Conservation (phyloP, 2,113 vertebrate species). For the Orientallactaga bullata region DNA sequence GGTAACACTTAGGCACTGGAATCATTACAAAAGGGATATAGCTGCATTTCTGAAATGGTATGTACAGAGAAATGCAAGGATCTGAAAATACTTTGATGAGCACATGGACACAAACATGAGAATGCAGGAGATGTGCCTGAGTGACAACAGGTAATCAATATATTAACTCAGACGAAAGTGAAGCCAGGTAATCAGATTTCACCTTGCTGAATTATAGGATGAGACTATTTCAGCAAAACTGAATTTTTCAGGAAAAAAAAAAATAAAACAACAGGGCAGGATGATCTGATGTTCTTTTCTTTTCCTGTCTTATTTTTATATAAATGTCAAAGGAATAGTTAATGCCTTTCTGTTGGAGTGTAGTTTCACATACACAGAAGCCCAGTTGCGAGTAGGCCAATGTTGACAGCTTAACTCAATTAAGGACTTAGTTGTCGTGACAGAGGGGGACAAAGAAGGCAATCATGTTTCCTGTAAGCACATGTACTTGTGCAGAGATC, state of each 20-base stretch:
- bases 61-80: neutral
- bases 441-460: neutral
- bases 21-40: neutral
- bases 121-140: neutral
- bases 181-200: neutral
- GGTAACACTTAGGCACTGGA: neutral
- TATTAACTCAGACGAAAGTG: neutral
- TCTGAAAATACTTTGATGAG: neutral
- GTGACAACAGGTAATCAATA: neutral
- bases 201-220: neutral
- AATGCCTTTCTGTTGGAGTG: neutral
- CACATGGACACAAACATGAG: neutral
- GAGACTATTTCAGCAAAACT: slow-evolving; percentile 8
- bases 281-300: neutral
- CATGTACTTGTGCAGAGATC: neutral
- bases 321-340: neutral
- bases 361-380: neutral
- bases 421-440: neutral
- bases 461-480: neutral
- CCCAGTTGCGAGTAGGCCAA: neutral
- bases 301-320: neutral
- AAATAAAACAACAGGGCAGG: neutral
- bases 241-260: neutral
- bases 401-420: neutral
- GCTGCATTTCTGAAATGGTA: neutral